Base-by-base conservation (phyloP, 2,888 invertebrate species). In the Busseola fusca region DNA sequence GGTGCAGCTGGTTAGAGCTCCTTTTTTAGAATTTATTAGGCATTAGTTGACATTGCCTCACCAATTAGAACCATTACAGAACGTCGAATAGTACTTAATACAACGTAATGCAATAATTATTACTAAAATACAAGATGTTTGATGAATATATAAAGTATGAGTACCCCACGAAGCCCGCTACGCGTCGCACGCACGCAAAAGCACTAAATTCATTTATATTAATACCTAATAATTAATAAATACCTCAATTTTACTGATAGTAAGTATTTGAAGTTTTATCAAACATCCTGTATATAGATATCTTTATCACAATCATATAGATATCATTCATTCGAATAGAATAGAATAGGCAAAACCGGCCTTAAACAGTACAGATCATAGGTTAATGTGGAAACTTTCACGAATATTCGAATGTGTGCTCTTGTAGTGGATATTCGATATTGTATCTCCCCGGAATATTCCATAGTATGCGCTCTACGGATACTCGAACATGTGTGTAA, bases 281-380 rank as follows among this genome's bases (percentile, higher is more conserved):
- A 93, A 94, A 94, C 93, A 94, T 93, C 91, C 91, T 94, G 94
- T 93, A 93, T 69, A 91, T 92, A 91, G 87, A 87, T 82, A 78
- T 87, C 82, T 86, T 86, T 83, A 72, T 89, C 89, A 89, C 86
- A 81, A 84, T 84, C 87, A 87, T 87, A 87, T 85, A 89, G 87
- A 90, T 85, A 76, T 91, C 89, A 89, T 89, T 91, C 88, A 90
- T 93, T 93, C 88, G 88, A 90, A 92, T 94, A 94, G 94, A 90
- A 92, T 94, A 94, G 94, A 88, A 87, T 95, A 95, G 93, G 93
- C 92, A 92, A 93, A 93, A 90, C 95, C 93, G 93, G 94, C 94
- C 95, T 94, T 94, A 93, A 92, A 90, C 88, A 89, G 88, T 67
- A 84, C 91, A 82, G 63, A 63, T 63, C 69, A 82, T 79, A 92